Percentiles rank a stretch among this genome's conserved stretches.
phyloP scores from a whole-genome alignment of 2,797 vertebrate species.

The Hippopotamyrus pictus region DNA sequence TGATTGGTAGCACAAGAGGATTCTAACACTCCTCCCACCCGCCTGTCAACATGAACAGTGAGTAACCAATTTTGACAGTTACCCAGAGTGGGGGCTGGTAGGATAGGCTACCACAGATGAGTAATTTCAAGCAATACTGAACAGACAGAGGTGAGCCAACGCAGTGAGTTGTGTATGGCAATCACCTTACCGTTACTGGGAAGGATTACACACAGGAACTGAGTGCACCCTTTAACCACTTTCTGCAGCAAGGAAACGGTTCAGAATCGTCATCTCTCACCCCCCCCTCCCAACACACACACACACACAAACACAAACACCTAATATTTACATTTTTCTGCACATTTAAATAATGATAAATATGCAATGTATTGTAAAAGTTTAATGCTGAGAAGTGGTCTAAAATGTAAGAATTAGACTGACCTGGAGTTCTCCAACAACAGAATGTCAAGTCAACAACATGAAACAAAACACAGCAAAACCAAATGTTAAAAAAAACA shows the following conservation, averaged over 20 bases:
- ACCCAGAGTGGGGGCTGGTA: background rate
- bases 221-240: background rate
- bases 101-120: background rate
- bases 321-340: background rate
- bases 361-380: background rate
- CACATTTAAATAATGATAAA: background rate
- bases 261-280: background rate
- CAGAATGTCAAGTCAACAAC: background rate
- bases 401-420: background rate
- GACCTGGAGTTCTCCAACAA: background rate
- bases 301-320: background rate
- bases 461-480: background rate
- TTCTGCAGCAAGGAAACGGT: background rate
- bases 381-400: background rate
- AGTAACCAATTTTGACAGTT: background rate
- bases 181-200: background rate
- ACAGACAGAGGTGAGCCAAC: background rate
- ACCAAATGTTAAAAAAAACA: background rate
- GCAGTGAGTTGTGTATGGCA: background rate
- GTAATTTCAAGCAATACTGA: background rate
- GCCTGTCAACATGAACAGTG: background rate
- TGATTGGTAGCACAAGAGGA: slow-evolving; percentile 14
- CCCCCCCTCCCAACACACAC: too few species aligned
- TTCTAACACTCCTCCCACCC: background rate
- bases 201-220: background rate